Percentiles rank a stretch among this genome's conserved stretches.
Evolutionary conservation across 2,113 vertebrate species (phyloP).

Genomic region (Hoplias malabaricus): DNA sequence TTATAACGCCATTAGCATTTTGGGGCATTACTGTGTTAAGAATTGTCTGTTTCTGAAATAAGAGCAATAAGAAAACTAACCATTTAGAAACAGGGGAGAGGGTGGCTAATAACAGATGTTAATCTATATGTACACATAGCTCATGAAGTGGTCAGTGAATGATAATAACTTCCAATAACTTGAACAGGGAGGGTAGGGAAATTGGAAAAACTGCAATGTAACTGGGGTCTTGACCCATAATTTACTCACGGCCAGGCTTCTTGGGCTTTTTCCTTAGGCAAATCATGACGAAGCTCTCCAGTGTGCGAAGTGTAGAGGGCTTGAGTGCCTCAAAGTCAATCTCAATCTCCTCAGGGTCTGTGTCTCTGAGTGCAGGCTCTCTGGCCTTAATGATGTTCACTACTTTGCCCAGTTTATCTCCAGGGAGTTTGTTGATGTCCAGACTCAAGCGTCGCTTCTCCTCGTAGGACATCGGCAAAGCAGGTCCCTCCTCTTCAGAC

Average conservation of each 20-base stretch:
- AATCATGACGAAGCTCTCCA: slow-evolving; percentile 80
- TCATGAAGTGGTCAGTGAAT: too few relatives aligned
- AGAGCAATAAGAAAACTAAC: too few relatives aligned
- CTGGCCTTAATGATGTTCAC: slow-evolving; percentile 83
- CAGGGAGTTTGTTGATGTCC: slow-evolving; percentile 86
- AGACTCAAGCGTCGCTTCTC: slow-evolving; percentile 85
- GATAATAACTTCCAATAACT: not conserved
- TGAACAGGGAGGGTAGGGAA: not conserved
- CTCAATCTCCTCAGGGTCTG: slow-evolving; percentile 80
- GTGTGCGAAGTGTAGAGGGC: slow-evolving; percentile 81
- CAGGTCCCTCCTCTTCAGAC: slow-evolving; percentile 67
- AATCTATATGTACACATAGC: too few relatives aligned
- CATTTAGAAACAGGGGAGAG: too few relatives aligned
- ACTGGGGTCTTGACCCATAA: not conserved
- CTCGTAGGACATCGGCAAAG: slow-evolving; percentile 80
- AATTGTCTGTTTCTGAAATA: too few relatives aligned
- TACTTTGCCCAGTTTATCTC: slow-evolving; percentile 81
- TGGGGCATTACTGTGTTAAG: too few relatives aligned
- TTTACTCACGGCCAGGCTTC: slow-evolving; percentile 71
- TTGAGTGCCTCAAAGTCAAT: slow-evolving; percentile 89
- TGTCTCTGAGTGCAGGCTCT: slow-evolving; percentile 75
- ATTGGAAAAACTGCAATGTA: too few relatives aligned
- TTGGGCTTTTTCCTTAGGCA: slow-evolving; percentile 77
- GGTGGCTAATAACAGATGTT: too few relatives aligned
- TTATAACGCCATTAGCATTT: too few relatives aligned